These are phyloP conservation scores for Solenopsis invicta DNA, from an alignment of 1,140 invertebrate genomes.

Conservation along the genomic window DNA sequence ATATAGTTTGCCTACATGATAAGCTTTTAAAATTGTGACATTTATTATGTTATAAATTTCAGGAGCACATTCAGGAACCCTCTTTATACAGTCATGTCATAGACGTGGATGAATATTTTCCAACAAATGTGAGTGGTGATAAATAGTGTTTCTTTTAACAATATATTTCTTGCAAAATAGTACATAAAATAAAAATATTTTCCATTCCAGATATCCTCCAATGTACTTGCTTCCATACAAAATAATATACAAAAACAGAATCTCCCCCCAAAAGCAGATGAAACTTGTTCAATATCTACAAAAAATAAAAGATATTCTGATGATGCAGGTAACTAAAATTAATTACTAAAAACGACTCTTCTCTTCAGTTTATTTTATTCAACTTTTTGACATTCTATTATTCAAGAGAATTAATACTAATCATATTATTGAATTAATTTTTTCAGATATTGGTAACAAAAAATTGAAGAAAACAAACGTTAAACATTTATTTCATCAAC, in stretches of 20 bases:
- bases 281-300: not conserved
- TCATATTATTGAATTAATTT: conserved; percentile 18
- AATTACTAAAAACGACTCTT: not conserved
- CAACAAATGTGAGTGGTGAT: conserved; percentile 15
- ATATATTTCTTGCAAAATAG: conserved; percentile 8
- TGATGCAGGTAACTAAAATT: not conserved
- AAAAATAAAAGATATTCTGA: not conserved
- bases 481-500: conserved; percentile 3
- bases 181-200: not conserved
- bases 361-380: not conserved
- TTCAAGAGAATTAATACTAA: not conserved
- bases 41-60: not conserved
- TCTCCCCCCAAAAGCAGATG: not conserved
- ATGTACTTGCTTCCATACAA: not conserved
- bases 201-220: conserved; percentile 2
- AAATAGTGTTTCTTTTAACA: conserved; percentile 1
- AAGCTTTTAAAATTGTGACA: not conserved
- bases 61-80: not conserved
- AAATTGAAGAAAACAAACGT: not conserved
- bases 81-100: not conserved
- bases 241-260: conserved; percentile 16
- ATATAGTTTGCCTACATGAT: too few species aligned
- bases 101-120: not conserved
- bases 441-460: not conserved
- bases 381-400: not conserved